Conservation (phyloP, 2,888 invertebrate species). For the Ochlodes sylvanus region DNA sequence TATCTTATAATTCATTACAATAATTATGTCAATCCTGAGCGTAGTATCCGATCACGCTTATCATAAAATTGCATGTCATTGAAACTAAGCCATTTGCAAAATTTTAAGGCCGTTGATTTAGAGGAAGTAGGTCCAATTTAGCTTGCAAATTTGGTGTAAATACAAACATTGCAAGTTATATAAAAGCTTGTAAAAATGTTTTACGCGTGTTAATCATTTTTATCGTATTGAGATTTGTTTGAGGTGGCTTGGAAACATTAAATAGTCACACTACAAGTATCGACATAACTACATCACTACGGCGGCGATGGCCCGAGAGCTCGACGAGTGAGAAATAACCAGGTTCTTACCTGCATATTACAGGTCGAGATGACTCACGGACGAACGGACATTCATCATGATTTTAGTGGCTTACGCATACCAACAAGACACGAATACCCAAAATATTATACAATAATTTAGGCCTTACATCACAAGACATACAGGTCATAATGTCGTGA, state of each 20-base stretch:
- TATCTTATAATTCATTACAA: too few relatives aligned
- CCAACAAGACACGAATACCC: conserved; percentile 23
- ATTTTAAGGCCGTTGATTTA: too few relatives aligned
- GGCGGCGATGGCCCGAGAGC: conserved; percentile 15
- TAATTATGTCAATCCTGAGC: too few relatives aligned
- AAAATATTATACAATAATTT: conserved; percentile 16
- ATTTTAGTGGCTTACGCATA: conserved; percentile 43
- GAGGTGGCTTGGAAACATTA: neutral
- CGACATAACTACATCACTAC: conserved; percentile 19
- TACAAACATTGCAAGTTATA: too few relatives aligned
- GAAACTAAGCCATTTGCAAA: too few relatives aligned
- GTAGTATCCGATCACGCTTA: too few relatives aligned
- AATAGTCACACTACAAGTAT: conserved; percentile 1
- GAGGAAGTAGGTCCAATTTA: too few relatives aligned
- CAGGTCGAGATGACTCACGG: conserved; percentile 49
- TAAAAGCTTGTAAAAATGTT: too few relatives aligned
- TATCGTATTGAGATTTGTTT: too few relatives aligned
- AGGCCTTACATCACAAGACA: neutral
- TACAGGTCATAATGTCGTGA: conserved; percentile 11
- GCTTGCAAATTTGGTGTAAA: too few relatives aligned
- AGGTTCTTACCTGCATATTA: conserved; percentile 50
- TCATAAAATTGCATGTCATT: too few relatives aligned
- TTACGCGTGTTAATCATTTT: too few relatives aligned
- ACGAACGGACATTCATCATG: conserved; percentile 51
- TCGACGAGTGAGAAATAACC: conserved; percentile 38